These are phyloP conservation scores for Perca flavescens DNA, from an alignment of 2,113 vertebrate species.

Conservation along the genomic window DNA sequence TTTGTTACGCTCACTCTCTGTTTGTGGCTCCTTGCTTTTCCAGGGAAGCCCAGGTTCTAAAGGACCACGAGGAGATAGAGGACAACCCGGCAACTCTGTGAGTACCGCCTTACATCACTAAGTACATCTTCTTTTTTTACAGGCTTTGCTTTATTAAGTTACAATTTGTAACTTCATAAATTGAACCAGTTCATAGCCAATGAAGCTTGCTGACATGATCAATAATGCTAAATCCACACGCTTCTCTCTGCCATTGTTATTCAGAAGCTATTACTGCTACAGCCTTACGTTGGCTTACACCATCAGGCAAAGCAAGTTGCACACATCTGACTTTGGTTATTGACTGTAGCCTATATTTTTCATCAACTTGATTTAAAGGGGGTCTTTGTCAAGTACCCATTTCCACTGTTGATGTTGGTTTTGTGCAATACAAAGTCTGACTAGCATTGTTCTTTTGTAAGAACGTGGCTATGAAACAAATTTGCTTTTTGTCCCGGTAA, in stretches of 20 bases:
- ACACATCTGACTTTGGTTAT: slow-evolving; percentile 69
- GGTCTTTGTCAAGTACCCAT: slow-evolving; percentile 14
- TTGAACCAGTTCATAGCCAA: neutral
- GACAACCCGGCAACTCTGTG: slow-evolving; percentile 89
- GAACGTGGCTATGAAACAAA: slow-evolving; percentile 18
- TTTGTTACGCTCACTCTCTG: slow-evolving; percentile 59
- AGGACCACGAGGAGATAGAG: slow-evolving; percentile 96
- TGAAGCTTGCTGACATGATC: neutral
- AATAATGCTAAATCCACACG: slow-evolving; percentile 12
- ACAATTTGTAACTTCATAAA: slow-evolving; percentile 2
- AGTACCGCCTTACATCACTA: slow-evolving; percentile 74
- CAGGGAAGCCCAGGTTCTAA: slow-evolving; percentile 95
- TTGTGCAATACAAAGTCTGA: slow-evolving; percentile 11
- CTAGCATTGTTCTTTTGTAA: slow-evolving; percentile 12
- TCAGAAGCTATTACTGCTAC: neutral
- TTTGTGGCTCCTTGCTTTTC: slow-evolving; percentile 66
- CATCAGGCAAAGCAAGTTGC: slow-evolving; percentile 27
- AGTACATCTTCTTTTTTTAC: neutral
- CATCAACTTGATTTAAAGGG: slow-evolving; percentile 31
- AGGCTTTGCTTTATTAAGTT: too few species aligned
- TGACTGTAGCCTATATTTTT: slow-evolving; percentile 43
- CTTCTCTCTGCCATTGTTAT: neutral
- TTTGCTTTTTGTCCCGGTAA: slow-evolving; percentile 38
- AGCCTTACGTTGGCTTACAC: neutral
- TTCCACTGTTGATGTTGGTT: slow-evolving; percentile 26